These are phyloP conservation scores for Reticulitermes speratus DNA, from an alignment of 1,140 invertebrate genomes.

Conservation along the genomic window DNA sequence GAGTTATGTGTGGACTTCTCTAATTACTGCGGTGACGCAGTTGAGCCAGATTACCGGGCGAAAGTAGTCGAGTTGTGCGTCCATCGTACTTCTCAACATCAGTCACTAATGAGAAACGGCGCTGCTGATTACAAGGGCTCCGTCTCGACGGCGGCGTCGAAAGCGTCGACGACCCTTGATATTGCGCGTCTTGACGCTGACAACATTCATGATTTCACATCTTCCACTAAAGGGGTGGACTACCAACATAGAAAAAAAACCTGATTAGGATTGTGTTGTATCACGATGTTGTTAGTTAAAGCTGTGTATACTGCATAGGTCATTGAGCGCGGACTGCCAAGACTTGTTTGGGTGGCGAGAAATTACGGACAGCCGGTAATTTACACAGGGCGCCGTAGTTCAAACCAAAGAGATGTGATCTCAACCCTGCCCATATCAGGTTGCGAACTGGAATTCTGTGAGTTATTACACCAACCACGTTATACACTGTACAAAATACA, in stretches of 20 bases:
- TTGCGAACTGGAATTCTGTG: too few relatives aligned
- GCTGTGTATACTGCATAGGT: too few relatives aligned
- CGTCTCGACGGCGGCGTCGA: constrained; percentile 1
- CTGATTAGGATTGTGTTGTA: background rate
- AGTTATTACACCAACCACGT: too few relatives aligned
- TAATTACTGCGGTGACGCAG: constrained; percentile 27
- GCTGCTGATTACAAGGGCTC: constrained; percentile 25
- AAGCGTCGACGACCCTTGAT: constrained; percentile 8
- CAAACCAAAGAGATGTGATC: too few relatives aligned
- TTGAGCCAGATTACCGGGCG: background rate
- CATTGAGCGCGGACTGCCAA: too few relatives aligned
- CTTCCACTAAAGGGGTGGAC: background rate
- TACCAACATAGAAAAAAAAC: background rate
- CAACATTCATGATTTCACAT: constrained; percentile 8
- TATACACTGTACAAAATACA: too few relatives aligned
- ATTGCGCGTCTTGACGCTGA: background rate
- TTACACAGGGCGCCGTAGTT: too few relatives aligned
- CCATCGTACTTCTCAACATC: background rate
- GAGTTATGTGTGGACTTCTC: constrained; percentile 13
- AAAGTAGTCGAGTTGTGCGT: background rate
- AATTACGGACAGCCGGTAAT: too few relatives aligned
- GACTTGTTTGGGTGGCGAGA: too few relatives aligned
- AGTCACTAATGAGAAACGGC: constrained; percentile 29
- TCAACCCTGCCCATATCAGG: too few relatives aligned
- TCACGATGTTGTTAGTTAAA: too few relatives aligned